phyloP scores from a whole-genome alignment of 2,113 vertebrate species.

The Tachysurus vachellii region DNA sequence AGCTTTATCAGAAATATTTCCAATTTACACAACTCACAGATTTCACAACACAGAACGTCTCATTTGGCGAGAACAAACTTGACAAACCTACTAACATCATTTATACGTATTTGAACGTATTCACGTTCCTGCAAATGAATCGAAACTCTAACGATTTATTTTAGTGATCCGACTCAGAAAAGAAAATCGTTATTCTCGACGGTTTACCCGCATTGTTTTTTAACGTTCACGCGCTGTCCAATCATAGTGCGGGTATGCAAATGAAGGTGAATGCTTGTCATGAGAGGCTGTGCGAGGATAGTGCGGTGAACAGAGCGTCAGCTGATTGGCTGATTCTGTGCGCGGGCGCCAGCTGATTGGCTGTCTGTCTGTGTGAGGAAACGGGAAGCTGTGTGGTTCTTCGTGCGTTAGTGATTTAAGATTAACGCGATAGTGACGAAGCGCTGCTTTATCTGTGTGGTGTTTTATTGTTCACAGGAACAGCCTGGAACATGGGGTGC shows the following conservation, averaged over 20 bases:
- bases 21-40: background rate
- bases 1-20: background rate
- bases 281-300: background rate
- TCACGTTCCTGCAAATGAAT: background rate
- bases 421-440: background rate
- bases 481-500: slow-evolving; percentile 71
- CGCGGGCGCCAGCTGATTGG: slow-evolving; percentile 62
- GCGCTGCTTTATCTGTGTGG: background rate
- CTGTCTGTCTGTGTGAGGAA: slow-evolving; percentile 56
- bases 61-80: no score
- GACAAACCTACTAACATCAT: background rate
- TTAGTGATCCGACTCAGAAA: background rate
- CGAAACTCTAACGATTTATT: background rate
- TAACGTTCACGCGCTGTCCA: background rate
- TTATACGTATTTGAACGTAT: background rate
- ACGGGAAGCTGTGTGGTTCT: slow-evolving; percentile 62
- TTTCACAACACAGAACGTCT: background rate
- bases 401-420: slow-evolving; percentile 40
- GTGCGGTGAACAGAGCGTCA: background rate
- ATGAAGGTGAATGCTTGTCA: background rate
- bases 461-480: no score
- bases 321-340: background rate
- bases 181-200: background rate
- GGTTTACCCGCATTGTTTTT: background rate
- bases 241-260: background rate